These are phyloP conservation scores for Microhierax caerulescens DNA, from an alignment of 2,797 vertebrate genomes.

Conservation along the genomic window DNA sequence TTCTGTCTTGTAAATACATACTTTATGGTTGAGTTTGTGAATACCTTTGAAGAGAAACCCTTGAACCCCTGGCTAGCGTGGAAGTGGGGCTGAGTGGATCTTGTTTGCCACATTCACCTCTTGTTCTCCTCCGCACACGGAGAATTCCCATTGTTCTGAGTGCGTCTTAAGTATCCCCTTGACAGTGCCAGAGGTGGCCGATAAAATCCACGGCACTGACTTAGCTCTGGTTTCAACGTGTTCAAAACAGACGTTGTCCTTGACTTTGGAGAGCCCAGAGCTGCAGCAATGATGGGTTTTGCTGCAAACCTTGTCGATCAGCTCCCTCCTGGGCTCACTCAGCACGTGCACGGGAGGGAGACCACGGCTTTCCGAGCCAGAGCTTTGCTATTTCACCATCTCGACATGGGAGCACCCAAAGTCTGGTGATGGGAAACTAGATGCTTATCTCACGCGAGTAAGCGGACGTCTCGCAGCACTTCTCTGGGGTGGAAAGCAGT, in stretches of 20 bases:
- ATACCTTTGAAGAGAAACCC: background rate
- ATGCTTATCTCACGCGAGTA: background rate
- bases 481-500: background rate
- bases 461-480: rapidly evolving
- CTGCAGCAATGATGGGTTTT: rapidly evolving
- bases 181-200: background rate
- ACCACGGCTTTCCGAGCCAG: rapidly evolving
- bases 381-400: background rate
- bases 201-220: background rate
- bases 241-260: background rate
- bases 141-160: background rate
- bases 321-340: background rate
- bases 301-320: rapidly evolving
- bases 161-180: background rate
- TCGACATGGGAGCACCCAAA: rapidly evolving
- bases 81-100: background rate
- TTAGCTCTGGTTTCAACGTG: background rate
- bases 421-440: rapidly evolving
- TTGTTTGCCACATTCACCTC: background rate
- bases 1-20: background rate
- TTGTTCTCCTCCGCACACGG: background rate
- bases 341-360: rapidly evolving
- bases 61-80: background rate
- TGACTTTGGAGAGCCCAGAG: background rate
- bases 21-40: background rate